Conservation (phyloP, 1,140 invertebrate genomes). For the Branchinecta lindahli region DNA sequence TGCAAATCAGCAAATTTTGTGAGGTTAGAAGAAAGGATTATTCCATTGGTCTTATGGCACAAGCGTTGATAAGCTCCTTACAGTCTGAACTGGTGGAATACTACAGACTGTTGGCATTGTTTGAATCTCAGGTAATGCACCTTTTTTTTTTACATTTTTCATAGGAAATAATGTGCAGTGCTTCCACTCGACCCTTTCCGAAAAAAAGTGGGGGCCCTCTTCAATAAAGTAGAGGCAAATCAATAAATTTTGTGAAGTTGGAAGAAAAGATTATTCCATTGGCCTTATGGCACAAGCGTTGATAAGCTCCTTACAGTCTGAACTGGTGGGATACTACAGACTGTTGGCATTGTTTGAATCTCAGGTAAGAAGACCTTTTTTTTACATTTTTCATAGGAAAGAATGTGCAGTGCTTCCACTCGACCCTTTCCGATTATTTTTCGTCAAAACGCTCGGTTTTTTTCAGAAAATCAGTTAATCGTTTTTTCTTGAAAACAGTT, state of each 20-base stretch:
- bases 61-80: not conserved
- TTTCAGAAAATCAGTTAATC: too few species aligned
- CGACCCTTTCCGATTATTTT: too few species aligned
- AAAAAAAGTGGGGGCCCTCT: too few species aligned
- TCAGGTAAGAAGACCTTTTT: too few species aligned
- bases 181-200: too few species aligned
- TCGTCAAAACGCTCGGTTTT: too few species aligned
- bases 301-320: not conserved
- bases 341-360: not conserved
- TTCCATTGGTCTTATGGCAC: not conserved
- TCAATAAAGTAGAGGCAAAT: not conserved
- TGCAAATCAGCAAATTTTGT: conserved; percentile 6
- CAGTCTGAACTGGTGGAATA: not conserved
- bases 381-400: too few species aligned
- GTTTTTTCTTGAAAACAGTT: too few species aligned
- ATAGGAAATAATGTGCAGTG: too few species aligned
- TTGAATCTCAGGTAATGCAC: conserved; percentile 3
- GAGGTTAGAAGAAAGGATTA: not conserved
- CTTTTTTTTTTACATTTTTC: not conserved
- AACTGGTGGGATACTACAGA: not conserved
- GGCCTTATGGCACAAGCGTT: not conserved
- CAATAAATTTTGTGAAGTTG: not conserved
- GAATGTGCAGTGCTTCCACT: too few species aligned
- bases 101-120: not conserved
- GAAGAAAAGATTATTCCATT: not conserved